Evolutionary conservation across 2,113 vertebrate genomes (phyloP).

Genomic region (Muntiacus muntjak): DNA sequence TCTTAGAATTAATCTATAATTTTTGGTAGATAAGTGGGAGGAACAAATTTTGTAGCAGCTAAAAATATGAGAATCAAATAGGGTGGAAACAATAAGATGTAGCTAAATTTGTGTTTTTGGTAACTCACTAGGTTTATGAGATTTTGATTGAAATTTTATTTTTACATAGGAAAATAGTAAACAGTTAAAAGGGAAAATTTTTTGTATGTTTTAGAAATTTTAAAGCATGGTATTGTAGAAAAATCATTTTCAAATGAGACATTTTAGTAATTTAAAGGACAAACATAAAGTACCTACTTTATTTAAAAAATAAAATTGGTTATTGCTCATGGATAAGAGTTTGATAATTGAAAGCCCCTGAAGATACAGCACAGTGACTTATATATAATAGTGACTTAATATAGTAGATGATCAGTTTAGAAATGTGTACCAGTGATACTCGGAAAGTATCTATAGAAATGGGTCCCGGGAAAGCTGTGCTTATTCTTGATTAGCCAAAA

Average conservation of each 20-base stretch:
- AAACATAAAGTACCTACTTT: background rate
- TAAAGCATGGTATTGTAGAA: background rate
- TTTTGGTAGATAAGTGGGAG: background rate
- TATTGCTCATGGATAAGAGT: background rate
- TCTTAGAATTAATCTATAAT: slow-evolving; percentile 35
- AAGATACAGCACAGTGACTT: background rate
- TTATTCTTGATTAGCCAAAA: background rate
- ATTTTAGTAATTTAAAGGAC: background rate
- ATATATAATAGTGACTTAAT: background rate
- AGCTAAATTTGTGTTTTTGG: background rate
- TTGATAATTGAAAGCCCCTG: background rate
- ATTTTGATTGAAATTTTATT: background rate
- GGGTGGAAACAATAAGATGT: background rate
- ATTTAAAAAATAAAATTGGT: background rate
- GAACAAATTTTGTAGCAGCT: background rate
- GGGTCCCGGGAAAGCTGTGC: background rate
- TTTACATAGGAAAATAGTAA: background rate
- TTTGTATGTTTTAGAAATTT: background rate
- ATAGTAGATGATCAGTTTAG: background rate
- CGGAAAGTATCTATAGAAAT: background rate
- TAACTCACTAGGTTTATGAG: background rate
- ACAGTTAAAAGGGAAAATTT: background rate
- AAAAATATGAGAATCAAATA: slow-evolving; percentile 12
- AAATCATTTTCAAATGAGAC: background rate
- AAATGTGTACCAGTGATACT: background rate